A percentile compares a stretch with the other conserved stretches of the same genome.
phyloP scores from a whole-genome alignment of 2,113 vertebrate species.

The Sprattus sprattus region DNA sequence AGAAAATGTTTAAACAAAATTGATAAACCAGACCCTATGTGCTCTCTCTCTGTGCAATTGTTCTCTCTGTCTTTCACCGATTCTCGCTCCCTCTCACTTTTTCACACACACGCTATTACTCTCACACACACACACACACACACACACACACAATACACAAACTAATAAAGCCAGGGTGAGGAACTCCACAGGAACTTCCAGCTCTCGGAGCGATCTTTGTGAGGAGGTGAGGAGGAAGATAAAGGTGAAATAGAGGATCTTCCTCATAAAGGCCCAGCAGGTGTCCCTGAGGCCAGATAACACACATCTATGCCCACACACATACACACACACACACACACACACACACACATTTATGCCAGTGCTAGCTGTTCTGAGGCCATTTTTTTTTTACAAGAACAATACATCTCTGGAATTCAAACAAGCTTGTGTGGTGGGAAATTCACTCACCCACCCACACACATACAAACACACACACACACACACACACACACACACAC shows the following conservation, averaged over 20 bases:
- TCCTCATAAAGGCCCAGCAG: constrained; percentile 19
- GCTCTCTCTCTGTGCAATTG: background rate
- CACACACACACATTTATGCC: background rate
- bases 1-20: constrained; percentile 14
- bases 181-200: constrained; percentile 25
- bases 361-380: background rate
- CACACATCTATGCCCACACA: background rate
- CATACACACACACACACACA: background rate
- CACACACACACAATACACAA: background rate
- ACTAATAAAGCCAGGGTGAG: background rate
- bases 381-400: background rate
- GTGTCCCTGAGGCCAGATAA: constrained; percentile 21
- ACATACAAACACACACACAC: background rate
- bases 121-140: background rate
- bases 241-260: background rate
- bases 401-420: background rate
- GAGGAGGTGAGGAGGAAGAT: background rate
- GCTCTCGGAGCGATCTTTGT: background rate
- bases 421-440: background rate
- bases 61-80: background rate
- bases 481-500: constrained; percentile 3
- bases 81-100: background rate
- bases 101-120: constrained; percentile 7
- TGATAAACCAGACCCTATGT: constrained; percentile 30
- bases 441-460: background rate